Evolutionary conservation across 2,113 vertebrate genomes (phyloP).

Genomic region (Ailurus styani): DNA sequence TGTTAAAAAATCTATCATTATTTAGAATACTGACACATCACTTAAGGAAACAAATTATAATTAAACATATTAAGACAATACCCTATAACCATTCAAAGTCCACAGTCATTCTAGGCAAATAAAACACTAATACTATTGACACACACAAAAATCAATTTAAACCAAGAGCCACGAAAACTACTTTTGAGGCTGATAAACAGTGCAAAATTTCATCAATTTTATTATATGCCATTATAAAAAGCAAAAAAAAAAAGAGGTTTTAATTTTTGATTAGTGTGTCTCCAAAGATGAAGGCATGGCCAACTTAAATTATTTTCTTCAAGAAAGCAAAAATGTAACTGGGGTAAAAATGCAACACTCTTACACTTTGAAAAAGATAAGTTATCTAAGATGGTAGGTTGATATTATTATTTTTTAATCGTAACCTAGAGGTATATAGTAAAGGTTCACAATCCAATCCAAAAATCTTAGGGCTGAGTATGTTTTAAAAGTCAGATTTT

Average conservation of each 20-base stretch:
- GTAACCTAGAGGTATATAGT: background rate
- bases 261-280: background rate
- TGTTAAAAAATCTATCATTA: background rate
- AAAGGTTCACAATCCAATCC: background rate
- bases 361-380: background rate
- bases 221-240: conserved; percentile 20
- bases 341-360: background rate
- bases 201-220: background rate
- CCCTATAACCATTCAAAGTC: background rate
- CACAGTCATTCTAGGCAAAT: background rate
- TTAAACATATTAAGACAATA: background rate
- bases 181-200: background rate
- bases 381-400: background rate
- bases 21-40: background rate
- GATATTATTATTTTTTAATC: background rate
- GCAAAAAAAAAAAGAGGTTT: background rate
- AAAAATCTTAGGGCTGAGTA: background rate
- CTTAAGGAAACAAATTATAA: conserved; percentile 5
- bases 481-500: background rate
- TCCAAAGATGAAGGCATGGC: background rate
- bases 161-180: background rate
- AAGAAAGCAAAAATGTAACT: background rate
- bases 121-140: background rate
- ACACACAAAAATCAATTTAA: background rate
- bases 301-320: conserved; percentile 31